Base-by-base conservation (phyloP, 1,140 invertebrate genomes). In the Orussus abietinus region DNA sequence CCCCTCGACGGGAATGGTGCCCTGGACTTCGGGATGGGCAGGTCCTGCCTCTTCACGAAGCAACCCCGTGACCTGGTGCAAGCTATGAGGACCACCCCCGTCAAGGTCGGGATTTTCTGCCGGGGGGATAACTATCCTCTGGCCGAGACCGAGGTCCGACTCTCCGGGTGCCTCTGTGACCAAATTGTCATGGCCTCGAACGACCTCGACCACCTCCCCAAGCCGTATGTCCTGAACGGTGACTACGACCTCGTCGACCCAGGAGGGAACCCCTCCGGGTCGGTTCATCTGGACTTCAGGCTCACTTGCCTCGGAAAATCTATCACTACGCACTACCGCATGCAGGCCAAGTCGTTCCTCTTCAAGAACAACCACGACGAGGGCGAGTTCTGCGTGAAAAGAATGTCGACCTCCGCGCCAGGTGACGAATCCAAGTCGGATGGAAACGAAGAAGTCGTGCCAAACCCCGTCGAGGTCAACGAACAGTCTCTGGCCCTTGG, bases 101-200 rank as follows among this genome's bases (percentile, higher is more conserved):
- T 68, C 1, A 64, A 46, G 41, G 53, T 70, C 38, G 64, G 67
- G 7, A 51, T 72, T 20, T 72, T 70, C 45, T 59, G 68, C 9
- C 6, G 17, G 0, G 55, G 55, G 11, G 70, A 73, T 19, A 66
- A 57, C 35, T 73, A 59, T 53, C 69, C 69, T n/a, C 62, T 55
- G 5, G 69, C 64, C 5, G 58, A 72, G 35, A 51, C 55, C 4
- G 47, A 58, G 17, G 38, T 72, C 2, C 45, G 47, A 0, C 30
- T 73, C 17, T 57, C 60, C 1, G 69, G 66, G 2, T 73, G 70
- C 26, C 31, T 66, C 1, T 73, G 70, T 36, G 62, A 73, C 29
- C 69, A 73, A 44, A 39, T 71, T 4, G 52, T 57, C 5, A 69
- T 72, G 65, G 44, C 58, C 1, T 42, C 32, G 20, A 72, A 72